Conservation (phyloP, 2,113 vertebrate species). For the Enhydra lutris region DNA sequence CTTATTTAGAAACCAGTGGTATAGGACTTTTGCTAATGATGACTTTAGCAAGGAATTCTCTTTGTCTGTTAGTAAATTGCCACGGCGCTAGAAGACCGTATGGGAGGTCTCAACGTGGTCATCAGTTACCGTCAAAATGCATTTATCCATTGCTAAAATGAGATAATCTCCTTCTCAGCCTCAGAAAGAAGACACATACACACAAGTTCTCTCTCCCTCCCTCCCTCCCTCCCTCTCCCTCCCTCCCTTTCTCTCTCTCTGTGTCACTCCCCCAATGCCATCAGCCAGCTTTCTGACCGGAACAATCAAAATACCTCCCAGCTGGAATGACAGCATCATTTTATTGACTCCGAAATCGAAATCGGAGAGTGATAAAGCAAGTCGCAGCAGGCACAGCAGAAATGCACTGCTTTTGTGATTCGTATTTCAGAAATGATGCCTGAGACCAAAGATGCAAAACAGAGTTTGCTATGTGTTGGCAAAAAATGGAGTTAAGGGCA, state of each 20-base stretch:
- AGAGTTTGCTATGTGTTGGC: not conserved
- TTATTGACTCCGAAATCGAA: conserved; percentile 59
- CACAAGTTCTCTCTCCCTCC: not conserved
- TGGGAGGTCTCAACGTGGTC: conserved; percentile 8
- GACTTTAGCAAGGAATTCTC: conserved; percentile 44
- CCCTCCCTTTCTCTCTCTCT: not conserved
- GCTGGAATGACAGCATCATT: conserved; percentile 68
- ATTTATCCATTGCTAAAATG: conserved; percentile 18
- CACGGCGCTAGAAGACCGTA: not conserved
- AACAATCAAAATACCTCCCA: conserved; percentile 56
- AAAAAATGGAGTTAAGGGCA: conserved; percentile 14
- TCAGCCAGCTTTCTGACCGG: conserved; percentile 51
- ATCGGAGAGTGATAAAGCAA: conserved; percentile 53
- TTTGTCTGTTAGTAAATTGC: conserved; percentile 39
- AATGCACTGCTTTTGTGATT: conserved; percentile 58
- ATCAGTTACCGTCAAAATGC: conserved; percentile 46
- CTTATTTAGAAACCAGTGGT: conserved; percentile 56
- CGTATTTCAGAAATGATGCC: conserved; percentile 51
- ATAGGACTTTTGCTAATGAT: conserved; percentile 54
- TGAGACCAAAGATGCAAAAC: conserved; percentile 39
- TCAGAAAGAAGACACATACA: conserved; percentile 37
- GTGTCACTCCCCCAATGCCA: not conserved
- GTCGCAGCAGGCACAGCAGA: conserved; percentile 49
- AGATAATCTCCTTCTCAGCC: conserved; percentile 18
- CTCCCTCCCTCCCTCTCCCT: not conserved